Percentiles rank a stretch among this genome's conserved stretches.
These are phyloP conservation scores for Carassius auratus DNA, from an alignment of 2,113 vertebrate species.

Conservation along the genomic window DNA sequence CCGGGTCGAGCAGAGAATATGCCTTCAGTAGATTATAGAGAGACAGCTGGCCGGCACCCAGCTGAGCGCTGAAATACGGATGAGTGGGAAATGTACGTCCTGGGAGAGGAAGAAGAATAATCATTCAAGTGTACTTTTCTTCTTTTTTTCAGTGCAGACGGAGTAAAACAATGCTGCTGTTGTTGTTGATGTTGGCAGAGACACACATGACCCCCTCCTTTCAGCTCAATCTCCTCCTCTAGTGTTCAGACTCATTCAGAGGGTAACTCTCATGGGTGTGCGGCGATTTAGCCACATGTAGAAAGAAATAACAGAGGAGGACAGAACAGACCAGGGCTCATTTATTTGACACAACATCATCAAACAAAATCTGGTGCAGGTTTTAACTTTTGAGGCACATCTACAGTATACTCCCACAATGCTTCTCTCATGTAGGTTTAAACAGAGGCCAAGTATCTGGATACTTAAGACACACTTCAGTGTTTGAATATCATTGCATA, in stretches of 20 bases:
- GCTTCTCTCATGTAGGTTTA: neutral
- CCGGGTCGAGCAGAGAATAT: slow-evolving; percentile 96
- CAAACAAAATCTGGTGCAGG: neutral
- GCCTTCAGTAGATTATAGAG: slow-evolving; percentile 98
- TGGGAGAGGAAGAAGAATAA: slow-evolving; percentile 61
- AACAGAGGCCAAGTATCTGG: neutral
- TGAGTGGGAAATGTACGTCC: slow-evolving; percentile 96
- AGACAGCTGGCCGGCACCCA: slow-evolving; percentile 93
- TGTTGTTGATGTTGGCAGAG: slow-evolving; percentile 2
- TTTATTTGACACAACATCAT: neutral
- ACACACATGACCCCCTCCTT: neutral
- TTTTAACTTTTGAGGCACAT: neutral
- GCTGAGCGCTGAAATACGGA: slow-evolving; percentile 93
- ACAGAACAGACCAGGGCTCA: neutral
- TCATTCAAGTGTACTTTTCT: neutral
- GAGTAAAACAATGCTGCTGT: neutral
- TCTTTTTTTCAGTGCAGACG: neutral
- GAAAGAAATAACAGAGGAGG: neutral
- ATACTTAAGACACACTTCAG: too few species aligned
- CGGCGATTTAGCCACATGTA: neutral
- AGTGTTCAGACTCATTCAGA: neutral
- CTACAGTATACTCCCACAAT: slow-evolving; percentile 15
- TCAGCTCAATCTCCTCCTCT: neutral
- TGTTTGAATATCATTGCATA: too few species aligned
- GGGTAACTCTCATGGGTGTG: neutral